Conservation (phyloP, 2,113 vertebrate species). For the Phocoena phocoena region DNA sequence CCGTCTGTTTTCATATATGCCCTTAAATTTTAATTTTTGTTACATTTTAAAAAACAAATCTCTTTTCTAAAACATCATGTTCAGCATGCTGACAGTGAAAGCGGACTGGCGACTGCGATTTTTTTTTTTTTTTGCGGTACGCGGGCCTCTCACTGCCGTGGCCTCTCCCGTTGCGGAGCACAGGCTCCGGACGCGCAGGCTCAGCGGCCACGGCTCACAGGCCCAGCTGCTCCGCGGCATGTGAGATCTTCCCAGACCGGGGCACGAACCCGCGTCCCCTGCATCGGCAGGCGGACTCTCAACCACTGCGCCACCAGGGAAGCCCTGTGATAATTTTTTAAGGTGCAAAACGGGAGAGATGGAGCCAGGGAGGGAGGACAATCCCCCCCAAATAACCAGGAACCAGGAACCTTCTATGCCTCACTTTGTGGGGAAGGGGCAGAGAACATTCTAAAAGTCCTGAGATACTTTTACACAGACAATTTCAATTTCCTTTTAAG, state of each 20-base stretch:
- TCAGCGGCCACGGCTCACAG: no score
- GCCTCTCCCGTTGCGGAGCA: no score
- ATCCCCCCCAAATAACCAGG: not conserved
- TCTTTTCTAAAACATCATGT: not conserved
- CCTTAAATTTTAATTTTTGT: not conserved
- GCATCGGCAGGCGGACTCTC: no score
- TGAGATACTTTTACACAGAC: not conserved
- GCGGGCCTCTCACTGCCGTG: no score
- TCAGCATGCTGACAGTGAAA: not conserved
- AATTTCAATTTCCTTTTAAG: not conserved
- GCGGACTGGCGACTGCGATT: rapidly evolving
- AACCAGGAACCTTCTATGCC: not conserved
- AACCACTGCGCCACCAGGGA: no score
- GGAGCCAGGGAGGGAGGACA: not conserved
- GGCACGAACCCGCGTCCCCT: no score
- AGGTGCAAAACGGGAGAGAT: not conserved
- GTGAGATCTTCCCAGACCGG: no score
- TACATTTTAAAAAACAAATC: not conserved
- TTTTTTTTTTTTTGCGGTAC: no score
- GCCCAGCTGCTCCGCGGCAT: no score
- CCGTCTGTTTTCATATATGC: not conserved
- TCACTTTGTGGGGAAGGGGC: no score
- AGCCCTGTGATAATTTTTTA: not conserved
- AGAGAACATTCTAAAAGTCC: not conserved
- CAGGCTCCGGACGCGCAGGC: no score